phyloP scores from a whole-genome alignment of 2,888 invertebrate genomes.

The Heliconius ismenius region DNA sequence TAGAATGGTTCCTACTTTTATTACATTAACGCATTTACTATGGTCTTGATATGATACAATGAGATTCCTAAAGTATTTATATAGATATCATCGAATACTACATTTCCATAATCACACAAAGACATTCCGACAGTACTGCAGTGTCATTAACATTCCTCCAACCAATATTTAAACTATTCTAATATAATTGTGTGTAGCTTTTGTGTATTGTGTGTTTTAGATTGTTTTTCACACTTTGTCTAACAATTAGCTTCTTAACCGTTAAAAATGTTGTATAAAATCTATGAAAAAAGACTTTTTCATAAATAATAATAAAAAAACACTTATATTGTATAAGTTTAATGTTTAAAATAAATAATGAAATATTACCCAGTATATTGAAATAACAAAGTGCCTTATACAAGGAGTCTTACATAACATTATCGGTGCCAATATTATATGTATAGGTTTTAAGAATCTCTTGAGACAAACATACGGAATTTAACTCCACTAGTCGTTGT shows the following conservation, averaged over 20 bases:
- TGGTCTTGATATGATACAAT: background rate
- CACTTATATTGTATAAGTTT: background rate
- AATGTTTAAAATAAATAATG: background rate
- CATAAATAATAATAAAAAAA: no score
- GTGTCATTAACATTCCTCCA: conserved; percentile 55
- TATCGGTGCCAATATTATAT: conserved; percentile 59
- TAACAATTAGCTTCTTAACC: conserved; percentile 53
- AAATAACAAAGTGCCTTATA: conserved; percentile 52
- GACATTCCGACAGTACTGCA: conserved; percentile 36
- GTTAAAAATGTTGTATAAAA: background rate
- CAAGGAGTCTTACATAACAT: conserved; percentile 48
- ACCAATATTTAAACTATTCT: conserved; percentile 35
- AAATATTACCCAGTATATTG: conserved; percentile 1
- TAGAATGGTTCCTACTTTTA: no score
- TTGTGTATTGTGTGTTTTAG: conserved; percentile 57
- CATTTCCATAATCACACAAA: conserved; percentile 27
- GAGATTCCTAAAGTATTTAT: background rate
- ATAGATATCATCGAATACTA: background rate
- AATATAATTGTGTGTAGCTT: conserved; percentile 50
- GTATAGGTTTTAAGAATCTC: conserved; percentile 64
- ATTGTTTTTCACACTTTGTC: conserved; percentile 51
- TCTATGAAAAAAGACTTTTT: background rate
- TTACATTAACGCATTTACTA: conserved; percentile 6
- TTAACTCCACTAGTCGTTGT: conserved; percentile 63
- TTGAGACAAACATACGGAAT: conserved; percentile 50